Percentiles rank a stretch among this genome's conserved stretches.
Evolutionary conservation across 2,113 vertebrate species (phyloP).

Genomic region (Mungos mungo): DNA sequence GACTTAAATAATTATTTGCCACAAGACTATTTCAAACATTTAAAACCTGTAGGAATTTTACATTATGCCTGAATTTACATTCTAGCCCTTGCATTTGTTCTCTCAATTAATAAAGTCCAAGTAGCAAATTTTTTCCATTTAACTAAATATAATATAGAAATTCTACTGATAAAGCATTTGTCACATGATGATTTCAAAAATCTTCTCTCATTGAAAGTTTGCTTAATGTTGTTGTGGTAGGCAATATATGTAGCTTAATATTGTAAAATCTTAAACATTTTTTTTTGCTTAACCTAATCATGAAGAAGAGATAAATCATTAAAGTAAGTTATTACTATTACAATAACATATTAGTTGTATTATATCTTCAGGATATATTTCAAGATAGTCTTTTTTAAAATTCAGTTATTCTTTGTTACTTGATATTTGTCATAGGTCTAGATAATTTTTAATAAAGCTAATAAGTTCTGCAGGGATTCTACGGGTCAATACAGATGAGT

Average conservation of each 20-base stretch:
- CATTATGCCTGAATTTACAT: background rate
- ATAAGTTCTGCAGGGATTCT: background rate
- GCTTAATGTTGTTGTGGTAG: background rate
- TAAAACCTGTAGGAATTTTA: background rate
- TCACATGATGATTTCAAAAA: background rate
- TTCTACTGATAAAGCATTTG: background rate
- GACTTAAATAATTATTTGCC: background rate
- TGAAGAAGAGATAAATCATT: no score
- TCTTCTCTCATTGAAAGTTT: background rate
- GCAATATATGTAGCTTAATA: background rate
- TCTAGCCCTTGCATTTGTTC: background rate
- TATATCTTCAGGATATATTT: background rate
- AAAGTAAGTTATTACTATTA: background rate
- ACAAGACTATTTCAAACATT: background rate
- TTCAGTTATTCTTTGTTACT: background rate
- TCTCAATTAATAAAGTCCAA: background rate
- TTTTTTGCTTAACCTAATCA: background rate
- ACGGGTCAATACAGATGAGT: background rate
- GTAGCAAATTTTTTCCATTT: background rate
- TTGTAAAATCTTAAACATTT: background rate
- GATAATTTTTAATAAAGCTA: background rate
- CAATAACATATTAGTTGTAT: background rate
- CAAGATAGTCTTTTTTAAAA: background rate
- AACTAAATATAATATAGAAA: slow-evolving; percentile 6
- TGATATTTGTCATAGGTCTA: background rate